Evolutionary conservation across 2,797 vertebrate species (phyloP).

Genomic region (Lagodon rhomboides): DNA sequence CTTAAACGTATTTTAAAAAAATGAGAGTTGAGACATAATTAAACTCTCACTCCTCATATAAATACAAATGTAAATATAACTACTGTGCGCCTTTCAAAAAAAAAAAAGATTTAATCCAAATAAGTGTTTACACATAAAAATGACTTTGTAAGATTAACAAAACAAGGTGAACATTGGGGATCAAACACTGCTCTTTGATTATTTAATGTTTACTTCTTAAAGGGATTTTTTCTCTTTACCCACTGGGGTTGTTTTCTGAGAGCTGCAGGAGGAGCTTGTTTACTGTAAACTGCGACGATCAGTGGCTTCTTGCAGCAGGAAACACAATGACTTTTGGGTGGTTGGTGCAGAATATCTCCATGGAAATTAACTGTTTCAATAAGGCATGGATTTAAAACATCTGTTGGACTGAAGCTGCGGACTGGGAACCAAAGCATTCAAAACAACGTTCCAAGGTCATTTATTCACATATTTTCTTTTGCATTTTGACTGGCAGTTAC

Average conservation of each 20-base stretch:
- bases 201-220: not conserved
- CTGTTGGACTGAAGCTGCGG: not conserved
- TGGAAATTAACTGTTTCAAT: not conserved
- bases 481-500: not conserved
- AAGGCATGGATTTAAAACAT: not conserved
- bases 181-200: not conserved
- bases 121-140: not conserved
- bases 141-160: not conserved
- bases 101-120: not conserved
- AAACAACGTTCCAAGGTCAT: not conserved
- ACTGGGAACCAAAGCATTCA: not conserved
- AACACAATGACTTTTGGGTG: not conserved
- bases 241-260: not conserved
- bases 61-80: conserved; percentile 7
- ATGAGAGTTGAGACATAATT: conserved; percentile 12
- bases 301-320: not conserved
- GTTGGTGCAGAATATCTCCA: not conserved
- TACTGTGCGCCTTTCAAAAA: not conserved
- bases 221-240: not conserved
- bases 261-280: conserved; percentile 11
- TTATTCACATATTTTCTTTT: not conserved
- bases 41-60: conserved; percentile 6
- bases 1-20: conserved; percentile 16
- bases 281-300: conserved; percentile 2
- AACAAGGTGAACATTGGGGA: not conserved